Evolutionary conservation across 2,888 invertebrate species (phyloP).

Genomic region (Noctuana brunneofusca): DNA sequence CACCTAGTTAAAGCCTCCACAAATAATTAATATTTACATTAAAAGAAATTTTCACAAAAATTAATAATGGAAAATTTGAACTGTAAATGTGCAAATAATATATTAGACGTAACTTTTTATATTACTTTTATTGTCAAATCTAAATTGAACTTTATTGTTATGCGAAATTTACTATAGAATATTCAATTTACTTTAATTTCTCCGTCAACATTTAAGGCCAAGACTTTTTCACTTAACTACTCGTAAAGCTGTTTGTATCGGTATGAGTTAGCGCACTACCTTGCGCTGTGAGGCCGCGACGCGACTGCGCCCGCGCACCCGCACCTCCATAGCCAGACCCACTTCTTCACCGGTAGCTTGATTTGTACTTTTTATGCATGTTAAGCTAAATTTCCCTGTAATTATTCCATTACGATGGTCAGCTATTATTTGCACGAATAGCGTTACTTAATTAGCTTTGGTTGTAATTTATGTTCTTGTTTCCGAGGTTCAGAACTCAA

Average conservation of each 20-base stretch:
- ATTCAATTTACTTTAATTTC: too few relatives aligned
- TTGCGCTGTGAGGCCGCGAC: conserved; percentile 55
- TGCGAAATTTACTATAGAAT: neutral
- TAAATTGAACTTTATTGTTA: neutral
- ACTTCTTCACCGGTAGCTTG: conserved; percentile 49
- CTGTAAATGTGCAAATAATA: too few relatives aligned
- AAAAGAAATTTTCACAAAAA: conserved; percentile 55
- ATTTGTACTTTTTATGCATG: conserved; percentile 45
- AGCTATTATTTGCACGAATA: conserved; percentile 36
- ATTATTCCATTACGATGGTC: conserved; percentile 34
- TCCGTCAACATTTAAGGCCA: neutral
- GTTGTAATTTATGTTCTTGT: too few relatives aligned
- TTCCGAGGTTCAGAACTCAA: too few relatives aligned
- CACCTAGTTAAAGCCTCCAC: conserved; percentile 37
- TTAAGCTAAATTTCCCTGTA: conserved; percentile 37
- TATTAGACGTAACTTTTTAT: too few relatives aligned
- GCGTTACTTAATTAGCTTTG: neutral
- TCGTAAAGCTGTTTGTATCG: neutral
- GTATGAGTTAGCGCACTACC: conserved; percentile 50
- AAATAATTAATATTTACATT: conserved; percentile 45
- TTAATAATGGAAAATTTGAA: too few relatives aligned
- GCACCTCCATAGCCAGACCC: conserved; percentile 37
- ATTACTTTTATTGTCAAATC: too few relatives aligned
- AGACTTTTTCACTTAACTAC: neutral
- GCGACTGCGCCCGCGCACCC: conserved; percentile 53